A percentile compares a stretch with the other conserved stretches of the same genome.
phyloP scores from a whole-genome alignment of 2,888 invertebrate species.

The Neoscelio sp. region DNA sequence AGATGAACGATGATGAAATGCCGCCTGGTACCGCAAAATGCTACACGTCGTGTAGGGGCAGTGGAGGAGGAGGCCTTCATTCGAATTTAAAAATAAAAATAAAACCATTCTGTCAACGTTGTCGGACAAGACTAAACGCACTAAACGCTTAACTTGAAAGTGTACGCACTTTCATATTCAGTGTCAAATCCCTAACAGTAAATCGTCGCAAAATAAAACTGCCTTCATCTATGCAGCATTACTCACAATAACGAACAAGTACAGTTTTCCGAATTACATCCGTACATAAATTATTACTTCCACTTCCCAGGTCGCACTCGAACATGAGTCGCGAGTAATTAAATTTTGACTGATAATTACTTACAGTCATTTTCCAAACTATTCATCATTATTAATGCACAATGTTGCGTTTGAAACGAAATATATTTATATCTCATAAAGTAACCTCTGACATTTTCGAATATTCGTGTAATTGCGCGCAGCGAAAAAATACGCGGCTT shows the following conservation, averaged over 20 bases:
- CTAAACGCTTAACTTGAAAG: no score
- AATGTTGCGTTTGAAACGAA: slow-evolving; percentile 13
- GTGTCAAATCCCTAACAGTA: no score
- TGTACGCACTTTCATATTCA: no score
- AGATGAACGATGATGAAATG: no score
- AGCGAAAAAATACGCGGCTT: slow-evolving; percentile 15
- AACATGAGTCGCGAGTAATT: slow-evolving; percentile 5
- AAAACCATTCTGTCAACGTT: no score
- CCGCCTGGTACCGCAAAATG: no score
- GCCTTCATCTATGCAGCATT: background rate
- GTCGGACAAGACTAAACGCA: no score
- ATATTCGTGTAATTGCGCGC: slow-evolving; percentile 14
- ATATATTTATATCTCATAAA: slow-evolving; percentile 36
- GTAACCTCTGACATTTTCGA: slow-evolving; percentile 42
- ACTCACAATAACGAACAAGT: background rate
- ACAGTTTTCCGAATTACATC: no score
- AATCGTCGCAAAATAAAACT: background rate
- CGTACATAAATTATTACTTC: slow-evolving; percentile 23
- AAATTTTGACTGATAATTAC: slow-evolving; percentile 29
- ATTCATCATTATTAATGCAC: slow-evolving; percentile 35
- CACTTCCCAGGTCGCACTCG: background rate
- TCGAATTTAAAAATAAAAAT: no score
- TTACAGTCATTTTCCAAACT: slow-evolving; percentile 17
- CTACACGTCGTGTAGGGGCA: no score
- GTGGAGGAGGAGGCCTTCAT: no score